Percentiles rank a stretch among this genome's conserved stretches.
These are phyloP conservation scores for Notodonta ziczac DNA, from an alignment of 2,888 invertebrate genomes.

Conservation along the genomic window DNA sequence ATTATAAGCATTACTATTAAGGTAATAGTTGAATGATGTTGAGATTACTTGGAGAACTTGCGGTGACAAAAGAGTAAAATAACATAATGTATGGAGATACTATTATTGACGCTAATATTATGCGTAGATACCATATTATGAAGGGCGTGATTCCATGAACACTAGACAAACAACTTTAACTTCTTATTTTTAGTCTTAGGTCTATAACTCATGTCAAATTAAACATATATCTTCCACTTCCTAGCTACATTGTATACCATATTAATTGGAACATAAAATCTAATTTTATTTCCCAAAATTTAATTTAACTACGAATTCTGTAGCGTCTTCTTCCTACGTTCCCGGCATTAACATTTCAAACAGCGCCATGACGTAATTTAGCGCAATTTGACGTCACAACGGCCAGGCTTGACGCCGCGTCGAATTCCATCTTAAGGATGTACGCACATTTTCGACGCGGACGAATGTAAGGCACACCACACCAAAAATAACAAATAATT, in stretches of 20 bases:
- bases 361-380: slow-evolving; percentile 3
- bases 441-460: not conserved
- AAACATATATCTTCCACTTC: too few species aligned
- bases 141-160: too few species aligned
- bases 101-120: too few species aligned
- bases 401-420: not conserved
- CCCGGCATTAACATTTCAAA: not conserved
- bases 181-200: too few species aligned
- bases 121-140: too few species aligned
- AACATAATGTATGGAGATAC: too few species aligned
- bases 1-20: slow-evolving; percentile 23
- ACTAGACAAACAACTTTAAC: too few species aligned
- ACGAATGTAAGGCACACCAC: too few species aligned
- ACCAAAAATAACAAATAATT: too few species aligned
- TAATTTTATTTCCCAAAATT: not conserved
- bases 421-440: not conserved
- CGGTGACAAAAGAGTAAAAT: too few species aligned
- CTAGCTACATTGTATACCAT: not conserved
- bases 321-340: not conserved
- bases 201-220: too few species aligned
- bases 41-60: too few species aligned
- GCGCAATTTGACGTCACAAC: slow-evolving; percentile 9
- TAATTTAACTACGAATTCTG: not conserved
- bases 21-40: slow-evolving; percentile 21
- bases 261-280: not conserved